Evolutionary conservation across 2,888 invertebrate species (phyloP).

Genomic region (Diarsia mendica): DNA sequence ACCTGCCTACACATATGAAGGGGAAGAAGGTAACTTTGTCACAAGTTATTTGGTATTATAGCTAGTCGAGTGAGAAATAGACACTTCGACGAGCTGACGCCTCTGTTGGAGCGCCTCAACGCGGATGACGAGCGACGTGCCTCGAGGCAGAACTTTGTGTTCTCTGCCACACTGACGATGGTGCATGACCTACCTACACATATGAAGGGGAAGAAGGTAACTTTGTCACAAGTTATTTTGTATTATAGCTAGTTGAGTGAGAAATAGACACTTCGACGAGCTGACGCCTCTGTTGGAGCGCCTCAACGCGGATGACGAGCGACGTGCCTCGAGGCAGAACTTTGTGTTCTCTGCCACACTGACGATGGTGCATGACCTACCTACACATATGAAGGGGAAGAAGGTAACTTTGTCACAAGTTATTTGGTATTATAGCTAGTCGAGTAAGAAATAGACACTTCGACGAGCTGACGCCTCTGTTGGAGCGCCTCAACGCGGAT

Average conservation of each 20-base stretch:
- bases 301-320: conserved; percentile 93
- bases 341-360: conserved; percentile 99
- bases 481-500: conserved; percentile 95
- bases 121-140: conserved; percentile 90
- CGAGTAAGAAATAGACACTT: conserved; percentile 91
- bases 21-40: conserved; percentile 84
- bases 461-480: conserved; percentile 95
- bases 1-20: conserved; percentile 93
- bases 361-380: conserved; percentile 96
- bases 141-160: conserved; percentile 97
- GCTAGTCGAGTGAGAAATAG: too few relatives aligned
- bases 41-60: too few relatives aligned
- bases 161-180: conserved; percentile 98
- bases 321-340: conserved; percentile 93
- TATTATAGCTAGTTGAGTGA: too few relatives aligned
- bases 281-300: conserved; percentile 94
- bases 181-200: conserved; percentile 96
- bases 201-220: conserved; percentile 90
- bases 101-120: conserved; percentile 95
- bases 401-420: conserved; percentile 70
- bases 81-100: conserved; percentile 97
- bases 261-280: conserved; percentile 95
- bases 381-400: conserved; percentile 92
- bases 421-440: too few relatives aligned
- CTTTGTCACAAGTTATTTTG: too few relatives aligned